Evolutionary conservation across 2,113 vertebrate species (phyloP), one percentile per base, ranked within the genome.

Genomic region (Rhadina sibilatrix): DNA sequence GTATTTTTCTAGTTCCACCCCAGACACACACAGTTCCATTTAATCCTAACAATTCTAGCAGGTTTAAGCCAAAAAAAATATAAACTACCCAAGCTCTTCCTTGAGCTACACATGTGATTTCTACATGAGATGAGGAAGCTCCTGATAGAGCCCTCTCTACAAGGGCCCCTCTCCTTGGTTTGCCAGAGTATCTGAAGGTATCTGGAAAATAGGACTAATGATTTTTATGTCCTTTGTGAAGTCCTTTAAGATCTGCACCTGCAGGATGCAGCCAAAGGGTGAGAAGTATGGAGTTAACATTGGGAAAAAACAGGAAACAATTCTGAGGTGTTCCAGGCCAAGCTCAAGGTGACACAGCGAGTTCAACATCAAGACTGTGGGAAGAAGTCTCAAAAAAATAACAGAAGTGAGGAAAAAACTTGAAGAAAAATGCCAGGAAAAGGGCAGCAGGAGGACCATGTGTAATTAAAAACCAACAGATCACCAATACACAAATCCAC

Each of bases 21-120:
- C 69, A 89, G 47, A 27, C 27, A 35, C 0, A 0, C 10, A 40
- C 4, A 22, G 2, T 47, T 53, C 37, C 33, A 25, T 17, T 83
- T 31, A 87, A 33, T 31, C 40, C 70, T 49, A 47, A 18, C 7
- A 12, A 49, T 79, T 91, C 25, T 47, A 77, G 30, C 22, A 47
- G 18, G 21, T 82, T 89, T 71, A 52, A 87, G 18, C 8, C 2
- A 93, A 79, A 53, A 71, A 54, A 74, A 35, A 12, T 3, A 8
- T 1, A 60, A 70, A 5, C 4, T 23, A 63, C 21, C 5, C 47
- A 81, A 66, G 6, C 28, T 70, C 42, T 50, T 90, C 52, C 61
- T 42, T 1, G 2, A 89, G 24, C 47, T 60, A 57, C 18, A 7
- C 0, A 0, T 66, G 21, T 44, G 40, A 88, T 57, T 77, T 38